Percentiles rank a stretch among this genome's conserved stretches.
Conservation (phyloP, 2,113 vertebrate genomes). For the Azemiops feae region DNA sequence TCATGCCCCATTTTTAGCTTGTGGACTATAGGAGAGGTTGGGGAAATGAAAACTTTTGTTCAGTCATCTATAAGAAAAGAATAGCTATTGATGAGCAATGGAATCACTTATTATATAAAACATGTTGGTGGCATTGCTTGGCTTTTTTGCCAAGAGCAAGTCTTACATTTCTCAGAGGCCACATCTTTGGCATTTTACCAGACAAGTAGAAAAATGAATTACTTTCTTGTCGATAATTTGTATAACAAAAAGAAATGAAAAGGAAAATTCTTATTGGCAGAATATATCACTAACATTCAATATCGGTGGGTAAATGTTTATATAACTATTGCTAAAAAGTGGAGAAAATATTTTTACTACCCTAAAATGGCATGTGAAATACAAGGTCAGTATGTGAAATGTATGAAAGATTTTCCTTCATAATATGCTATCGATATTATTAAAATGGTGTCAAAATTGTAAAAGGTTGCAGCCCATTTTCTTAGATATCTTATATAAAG, state of each 20-base stretch:
- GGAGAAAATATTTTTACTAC: neutral
- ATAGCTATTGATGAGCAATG: slow-evolving; percentile 13
- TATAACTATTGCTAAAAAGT: neutral
- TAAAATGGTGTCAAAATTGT: neutral
- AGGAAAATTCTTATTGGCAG: neutral
- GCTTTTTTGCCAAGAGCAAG: slow-evolving; percentile 36
- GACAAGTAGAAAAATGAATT: slow-evolving; percentile 17
- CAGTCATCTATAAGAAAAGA: neutral
- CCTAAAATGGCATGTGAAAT: neutral
- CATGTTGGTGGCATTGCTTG: slow-evolving; percentile 44
- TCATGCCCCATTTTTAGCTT: neutral
- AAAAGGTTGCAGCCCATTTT: neutral
- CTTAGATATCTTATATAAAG: neutral
- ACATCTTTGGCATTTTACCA: slow-evolving; percentile 9
- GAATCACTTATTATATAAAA: slow-evolving; percentile 50
- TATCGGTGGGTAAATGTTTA: neutral
- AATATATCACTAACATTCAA: neutral
- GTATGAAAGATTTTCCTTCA: neutral
- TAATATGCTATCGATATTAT: neutral
- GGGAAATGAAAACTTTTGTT: neutral
- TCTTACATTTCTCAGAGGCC: slow-evolving; percentile 46
- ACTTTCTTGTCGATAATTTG: slow-evolving; percentile 27
- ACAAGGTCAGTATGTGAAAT: neutral
- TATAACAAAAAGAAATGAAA: slow-evolving; percentile 1
- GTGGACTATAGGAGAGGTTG: slow-evolving; percentile 15